phyloP scores from a whole-genome alignment of 2,113 vertebrate species.

The Cichladusa arquata region DNA sequence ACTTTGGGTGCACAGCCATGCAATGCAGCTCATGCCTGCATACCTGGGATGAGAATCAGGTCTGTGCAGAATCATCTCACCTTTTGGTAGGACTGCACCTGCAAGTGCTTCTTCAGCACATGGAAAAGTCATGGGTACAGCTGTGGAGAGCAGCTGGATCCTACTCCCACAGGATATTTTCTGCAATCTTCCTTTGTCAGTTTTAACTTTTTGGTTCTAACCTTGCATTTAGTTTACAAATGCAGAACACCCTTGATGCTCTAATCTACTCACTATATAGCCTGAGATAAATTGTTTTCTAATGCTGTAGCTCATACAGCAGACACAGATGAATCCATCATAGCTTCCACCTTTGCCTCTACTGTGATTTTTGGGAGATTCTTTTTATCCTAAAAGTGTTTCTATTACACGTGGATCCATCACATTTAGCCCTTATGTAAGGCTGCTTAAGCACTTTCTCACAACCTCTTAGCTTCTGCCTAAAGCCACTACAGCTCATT shows the following conservation, averaged over 20 bases:
- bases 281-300: not conserved
- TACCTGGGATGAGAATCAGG: not conserved
- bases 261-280: not conserved
- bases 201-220: not conserved
- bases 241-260: not conserved
- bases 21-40: not conserved
- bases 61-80: not conserved
- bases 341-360: not conserved
- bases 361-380: not conserved
- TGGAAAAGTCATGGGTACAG: not conserved
- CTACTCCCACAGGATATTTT: not conserved
- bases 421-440: constrained; percentile 17
- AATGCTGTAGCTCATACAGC: not conserved
- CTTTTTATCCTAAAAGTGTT: constrained; percentile 1
- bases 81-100: not conserved
- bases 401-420: not conserved
- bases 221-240: not conserved
- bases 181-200: not conserved
- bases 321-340: not conserved
- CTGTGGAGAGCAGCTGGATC: not conserved
- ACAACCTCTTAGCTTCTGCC: constrained; percentile 32
- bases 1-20: not conserved
- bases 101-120: not conserved
- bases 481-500: constrained; percentile 21
- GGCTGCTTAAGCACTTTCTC: constrained; percentile 20